Evolutionary conservation across 2,888 invertebrate genomes (phyloP).

Genomic region (Xylota sylvarum): DNA sequence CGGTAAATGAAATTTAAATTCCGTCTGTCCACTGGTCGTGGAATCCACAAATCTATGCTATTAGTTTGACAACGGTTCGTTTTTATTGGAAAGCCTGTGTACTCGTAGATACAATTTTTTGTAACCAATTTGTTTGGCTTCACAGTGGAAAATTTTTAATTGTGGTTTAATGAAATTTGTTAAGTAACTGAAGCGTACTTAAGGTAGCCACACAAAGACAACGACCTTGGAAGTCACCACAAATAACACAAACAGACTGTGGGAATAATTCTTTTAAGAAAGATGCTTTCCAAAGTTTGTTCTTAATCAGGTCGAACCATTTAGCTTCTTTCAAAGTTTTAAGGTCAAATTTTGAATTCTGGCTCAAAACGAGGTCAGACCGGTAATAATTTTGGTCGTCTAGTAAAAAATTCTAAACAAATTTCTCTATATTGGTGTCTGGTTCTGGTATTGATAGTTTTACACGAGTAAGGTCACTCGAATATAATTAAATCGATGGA

Average conservation of each 20-base stretch:
- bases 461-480: not conserved
- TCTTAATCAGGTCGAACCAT: not conserved
- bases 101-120: not conserved
- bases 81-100: not conserved
- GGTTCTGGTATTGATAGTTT: not conserved
- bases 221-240: not conserved
- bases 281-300: not conserved
- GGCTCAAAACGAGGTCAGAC: no score
- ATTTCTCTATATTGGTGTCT: not conserved
- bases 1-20: constrained; percentile 26
- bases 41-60: not conserved
- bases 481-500: not conserved
- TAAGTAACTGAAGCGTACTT: no score
- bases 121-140: no score
- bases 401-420: not conserved
- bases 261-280: no score
- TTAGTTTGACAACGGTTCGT: not conserved
- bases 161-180: not conserved
- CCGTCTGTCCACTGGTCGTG: constrained; percentile 5
- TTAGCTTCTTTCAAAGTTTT: not conserved
- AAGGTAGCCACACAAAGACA: not conserved
- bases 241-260: no score
- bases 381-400: not conserved
- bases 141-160: not conserved
- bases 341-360: not conserved